Evolutionary conservation across 2,113 vertebrate genomes (phyloP), one percentile per base, ranked within the genome.

Genomic region (Albula glossodonta): DNA sequence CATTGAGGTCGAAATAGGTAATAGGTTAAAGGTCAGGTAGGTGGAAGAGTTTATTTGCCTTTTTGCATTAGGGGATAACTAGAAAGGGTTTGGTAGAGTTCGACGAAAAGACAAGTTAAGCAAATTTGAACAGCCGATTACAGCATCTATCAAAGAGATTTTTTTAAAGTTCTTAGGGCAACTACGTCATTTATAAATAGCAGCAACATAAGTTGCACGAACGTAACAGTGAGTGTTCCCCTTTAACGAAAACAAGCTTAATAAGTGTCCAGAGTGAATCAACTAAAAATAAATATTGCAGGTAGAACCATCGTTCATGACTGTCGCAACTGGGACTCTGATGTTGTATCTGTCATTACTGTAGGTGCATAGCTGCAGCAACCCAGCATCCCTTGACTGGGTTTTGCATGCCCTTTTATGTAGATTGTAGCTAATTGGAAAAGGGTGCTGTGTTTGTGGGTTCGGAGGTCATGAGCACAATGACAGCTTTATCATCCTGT

Each of bases 381-480:
- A 31, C 57, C 11, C 22, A 63, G 56, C 6, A 53, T 48, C 31
- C 1, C 31, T 41, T 41, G 31, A 48, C 17, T 48, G n/a, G 31
- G 31, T 51, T 49, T 51, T 51, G 84, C 51, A 74, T 9, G 86
- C 50, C 70, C 56, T 81, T 41, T 56, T 48, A 80, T 80, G 84
- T 87, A 88, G 84, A 51, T 31, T 78, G 41, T 51, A 41, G 85
- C 88, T 91, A 88, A 92, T 89, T 86, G 84, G 74, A 51, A 86
- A 87, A 10, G 87, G 78, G 78, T 88, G 83, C 90, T 86, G 89
- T 87, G 84, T 87, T 66, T 66, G 4, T 74, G 70, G 70, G 70
- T 89, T 92, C 88, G 82, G 57, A 74, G 89, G 89, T 88, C 83
- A 89, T 86, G 51, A 53, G 81, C 87, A 86, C 78, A 81, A 50